Evolutionary conservation across 1,140 invertebrate genomes (phyloP), one percentile per base, ranked within the genome.

Genomic region (Teleogryllus occipitalis): DNA sequence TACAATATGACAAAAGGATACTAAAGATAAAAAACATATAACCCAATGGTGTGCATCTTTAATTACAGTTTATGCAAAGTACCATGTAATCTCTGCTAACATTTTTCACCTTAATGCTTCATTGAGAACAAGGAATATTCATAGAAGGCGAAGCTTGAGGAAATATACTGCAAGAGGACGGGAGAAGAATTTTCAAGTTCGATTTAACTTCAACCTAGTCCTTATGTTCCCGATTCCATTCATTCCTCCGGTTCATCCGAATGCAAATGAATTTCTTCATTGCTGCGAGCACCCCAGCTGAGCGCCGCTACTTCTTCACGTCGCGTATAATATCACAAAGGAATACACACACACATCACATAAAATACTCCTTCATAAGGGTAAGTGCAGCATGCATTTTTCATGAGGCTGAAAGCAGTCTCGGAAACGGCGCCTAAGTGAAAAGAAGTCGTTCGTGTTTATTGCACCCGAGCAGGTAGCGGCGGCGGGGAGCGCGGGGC

Each of bases 281-380:
- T 14, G 18, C 54, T 65, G 18, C 54, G 18, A 65, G 54, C 10
- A 65, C 54, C 54, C 54, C 18, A 1, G 27, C 27, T 39, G 27
- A 39, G 27, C 27, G 27, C 27, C 27, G 27, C 27, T 39, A 39
- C 27, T 39, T 18, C 18, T 18, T 65, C 54, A 65, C 54, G 18
- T 65, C 54, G 2, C 54, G 54, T 65, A 65, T 65, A 65, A 65
- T 65, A 65, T 65, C 54, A 65, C 54, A 65, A 65, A 65, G 54
- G 54, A 65, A 65, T 65, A 65, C 54, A 65, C 54, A 54, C 49
- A 65, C 54, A 65, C 54, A 65, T 65, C 54, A 65, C 54, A 65
- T 65, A 65, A 65, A 65, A 65, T 65, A 18, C 54, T 65, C 54
- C 54, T 65, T 65, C 54, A 65, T 65, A 65, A 65, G 54, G 18